Conservation (phyloP, 1,140 invertebrate species). For the Andrena cerasifolii region DNA sequence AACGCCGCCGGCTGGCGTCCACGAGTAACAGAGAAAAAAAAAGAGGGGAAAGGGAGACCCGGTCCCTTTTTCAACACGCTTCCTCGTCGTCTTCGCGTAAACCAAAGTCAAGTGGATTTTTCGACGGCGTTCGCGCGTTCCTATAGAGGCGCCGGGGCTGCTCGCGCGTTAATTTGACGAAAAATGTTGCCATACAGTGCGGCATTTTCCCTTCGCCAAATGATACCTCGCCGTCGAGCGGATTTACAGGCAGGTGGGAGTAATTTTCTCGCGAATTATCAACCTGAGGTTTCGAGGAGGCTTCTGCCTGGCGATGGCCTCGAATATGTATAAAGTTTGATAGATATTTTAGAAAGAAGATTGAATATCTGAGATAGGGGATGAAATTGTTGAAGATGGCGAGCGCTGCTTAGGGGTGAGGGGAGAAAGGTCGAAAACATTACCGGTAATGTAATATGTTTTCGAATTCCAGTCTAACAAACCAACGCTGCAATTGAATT, state of each 20-base stretch:
- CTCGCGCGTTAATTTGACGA: constrained; percentile 16
- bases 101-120: constrained; percentile 49
- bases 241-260: not conserved
- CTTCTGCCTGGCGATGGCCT: too few relatives aligned
- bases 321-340: too few relatives aligned
- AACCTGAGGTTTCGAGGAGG: too few relatives aligned
- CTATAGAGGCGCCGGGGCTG: not conserved
- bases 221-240: not conserved
- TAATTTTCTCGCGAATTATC: too few relatives aligned
- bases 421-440: too few relatives aligned
- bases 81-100: constrained; percentile 41
- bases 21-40: not conserved
- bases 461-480: too few relatives aligned
- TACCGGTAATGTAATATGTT: too few relatives aligned
- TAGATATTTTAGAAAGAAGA: too few relatives aligned
- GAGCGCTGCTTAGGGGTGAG: too few relatives aligned
- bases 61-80: constrained; percentile 50
- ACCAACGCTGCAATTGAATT: too few relatives aligned
- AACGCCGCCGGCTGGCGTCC: constrained; percentile 48
- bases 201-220: not conserved
- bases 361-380: too few relatives aligned
- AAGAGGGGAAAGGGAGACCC: not conserved
- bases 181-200: not conserved
- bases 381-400: too few relatives aligned
- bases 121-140: constrained; percentile 17